These are phyloP conservation scores for Squalus acanthias DNA, from an alignment of 2,797 vertebrate species.

Conservation along the genomic window DNA sequence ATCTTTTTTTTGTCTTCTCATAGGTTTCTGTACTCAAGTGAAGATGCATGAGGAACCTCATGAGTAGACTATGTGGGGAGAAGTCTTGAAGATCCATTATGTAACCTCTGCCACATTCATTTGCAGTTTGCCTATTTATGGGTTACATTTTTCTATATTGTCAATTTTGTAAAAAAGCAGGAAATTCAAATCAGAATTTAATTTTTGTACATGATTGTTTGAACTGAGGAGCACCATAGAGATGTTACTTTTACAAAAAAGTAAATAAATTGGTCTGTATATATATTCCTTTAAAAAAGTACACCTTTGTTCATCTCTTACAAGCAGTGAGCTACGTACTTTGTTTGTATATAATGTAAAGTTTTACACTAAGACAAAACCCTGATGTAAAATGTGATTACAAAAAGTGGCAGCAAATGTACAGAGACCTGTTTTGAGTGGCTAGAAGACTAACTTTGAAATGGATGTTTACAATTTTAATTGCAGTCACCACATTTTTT, in stretches of 20 bases:
- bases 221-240: neutral
- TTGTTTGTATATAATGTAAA: neutral
- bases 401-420: neutral
- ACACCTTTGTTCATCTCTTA: neutral
- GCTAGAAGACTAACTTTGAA: neutral
- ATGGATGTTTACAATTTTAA: neutral
- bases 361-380: neutral
- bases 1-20: neutral
- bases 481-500: neutral
- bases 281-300: neutral
- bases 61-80: neutral
- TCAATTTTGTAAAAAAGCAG: neutral
- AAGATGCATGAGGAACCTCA: neutral
- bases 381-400: neutral
- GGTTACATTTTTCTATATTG: neutral
- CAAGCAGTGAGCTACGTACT: neutral
- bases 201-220: neutral
- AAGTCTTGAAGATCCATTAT: neutral
- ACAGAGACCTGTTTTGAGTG: neutral
- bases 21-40: neutral
- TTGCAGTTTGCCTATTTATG: neutral
- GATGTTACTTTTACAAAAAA: neutral
- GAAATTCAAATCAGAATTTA: neutral
- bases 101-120: neutral
- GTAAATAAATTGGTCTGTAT: neutral